phyloP scores from a whole-genome alignment of 2,797 vertebrate genomes.

The Sphenopsis melanotis region DNA sequence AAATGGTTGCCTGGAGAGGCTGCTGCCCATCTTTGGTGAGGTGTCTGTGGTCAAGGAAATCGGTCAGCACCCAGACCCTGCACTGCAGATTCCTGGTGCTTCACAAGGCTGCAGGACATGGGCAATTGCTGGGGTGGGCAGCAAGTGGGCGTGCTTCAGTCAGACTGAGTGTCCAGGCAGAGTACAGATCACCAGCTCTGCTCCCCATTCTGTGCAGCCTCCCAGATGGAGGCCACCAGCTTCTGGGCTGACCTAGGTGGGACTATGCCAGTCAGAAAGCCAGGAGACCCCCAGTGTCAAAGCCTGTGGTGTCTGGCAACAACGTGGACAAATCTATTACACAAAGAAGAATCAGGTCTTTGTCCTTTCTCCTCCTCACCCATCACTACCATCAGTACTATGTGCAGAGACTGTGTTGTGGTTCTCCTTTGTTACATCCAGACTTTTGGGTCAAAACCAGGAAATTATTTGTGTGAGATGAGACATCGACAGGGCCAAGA shows the following conservation, averaged over 20 bases:
- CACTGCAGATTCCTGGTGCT: background rate
- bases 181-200: background rate
- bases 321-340: background rate
- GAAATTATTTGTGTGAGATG: background rate
- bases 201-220: background rate
- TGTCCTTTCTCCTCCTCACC: background rate
- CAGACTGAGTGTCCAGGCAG: background rate
- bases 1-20: background rate
- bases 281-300: background rate
- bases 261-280: background rate
- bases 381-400: too few relatives aligned
- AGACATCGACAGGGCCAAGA: background rate
- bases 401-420: background rate
- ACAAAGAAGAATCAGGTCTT: background rate
- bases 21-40: background rate
- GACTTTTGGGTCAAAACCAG: background rate
- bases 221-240: background rate
- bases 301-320: background rate
- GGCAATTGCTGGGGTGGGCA: background rate
- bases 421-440: background rate
- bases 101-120: fast-evolving
- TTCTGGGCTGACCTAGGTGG: background rate
- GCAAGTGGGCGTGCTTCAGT: fast-evolving
- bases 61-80: background rate
- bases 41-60: background rate